A percentile compares a stretch with the other conserved stretches of the same genome.
Evolutionary conservation across 2,113 vertebrate species (phyloP).

Genomic region (Eidolon helvum): DNA sequence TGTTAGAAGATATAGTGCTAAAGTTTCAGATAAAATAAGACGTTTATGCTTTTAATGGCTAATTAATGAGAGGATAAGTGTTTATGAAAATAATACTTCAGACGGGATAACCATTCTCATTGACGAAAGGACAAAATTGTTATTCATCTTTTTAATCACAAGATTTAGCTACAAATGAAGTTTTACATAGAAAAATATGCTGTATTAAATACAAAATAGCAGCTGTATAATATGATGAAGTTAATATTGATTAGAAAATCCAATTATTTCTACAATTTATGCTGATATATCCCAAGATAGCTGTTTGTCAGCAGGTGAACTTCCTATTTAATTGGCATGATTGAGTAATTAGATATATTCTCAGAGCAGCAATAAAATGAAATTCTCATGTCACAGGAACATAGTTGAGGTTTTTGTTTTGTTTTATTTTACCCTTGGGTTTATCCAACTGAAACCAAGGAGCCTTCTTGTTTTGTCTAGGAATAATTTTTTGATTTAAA

Average conservation of each 20-base stretch:
- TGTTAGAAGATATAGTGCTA: not conserved
- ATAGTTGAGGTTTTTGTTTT: constrained; percentile 17
- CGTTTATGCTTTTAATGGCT: not conserved
- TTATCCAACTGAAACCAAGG: not conserved
- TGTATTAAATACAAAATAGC: not conserved
- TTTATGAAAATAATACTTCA: not conserved
- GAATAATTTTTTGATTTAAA: constrained; percentile 41
- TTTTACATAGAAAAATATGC: constrained; percentile 26
- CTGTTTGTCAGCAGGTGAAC: constrained; percentile 52
- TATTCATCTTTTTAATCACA: not conserved
- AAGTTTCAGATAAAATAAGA: not conserved
- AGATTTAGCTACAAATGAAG: constrained; percentile 17
- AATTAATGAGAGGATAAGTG: not conserved
- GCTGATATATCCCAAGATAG: constrained; percentile 58
- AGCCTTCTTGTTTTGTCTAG: not conserved
- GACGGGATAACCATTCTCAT: not conserved
- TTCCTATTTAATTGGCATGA: constrained; percentile 50
- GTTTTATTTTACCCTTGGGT: constrained; percentile 25
- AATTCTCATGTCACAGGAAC: not conserved
- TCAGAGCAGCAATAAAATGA: constrained; percentile 42
- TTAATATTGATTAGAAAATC: constrained; percentile 69
- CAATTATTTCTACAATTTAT: constrained; percentile 59
- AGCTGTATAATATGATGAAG: constrained; percentile 16
- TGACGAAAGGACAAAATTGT: not conserved
- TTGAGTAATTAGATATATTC: constrained; percentile 53